Base-by-base conservation (phyloP, 2,888 invertebrate species). In the Yponomeuta evonymella region DNA sequence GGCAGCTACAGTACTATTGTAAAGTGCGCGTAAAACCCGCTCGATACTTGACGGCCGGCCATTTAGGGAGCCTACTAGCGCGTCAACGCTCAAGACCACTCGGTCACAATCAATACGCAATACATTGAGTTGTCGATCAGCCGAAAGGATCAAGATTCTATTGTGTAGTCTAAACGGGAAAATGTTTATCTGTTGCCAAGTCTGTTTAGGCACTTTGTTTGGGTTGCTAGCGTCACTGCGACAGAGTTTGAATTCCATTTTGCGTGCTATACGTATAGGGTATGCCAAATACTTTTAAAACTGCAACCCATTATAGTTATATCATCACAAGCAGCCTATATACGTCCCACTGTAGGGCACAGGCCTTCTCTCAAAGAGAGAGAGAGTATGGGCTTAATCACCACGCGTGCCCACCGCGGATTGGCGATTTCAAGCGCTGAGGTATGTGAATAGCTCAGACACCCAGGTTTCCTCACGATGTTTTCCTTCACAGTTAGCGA, bases 41-140 rank as follows among this genome's bases (percentile, higher is more conserved):
- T 12, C 9, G 65, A 65, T 30, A 65, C 65, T 29, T 12, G 51
- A 4, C 51, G 12, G 51, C 15, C 51, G 15, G 12, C 51, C 29
- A 65, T 65, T 10, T 65, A 64, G 23, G 10, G 64, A 43, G 65
- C 2, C 33, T 8, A 5, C 11, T 10, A 65, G 65, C 29, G 33
- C 65, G 64, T 64, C 64, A 64, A 23, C 64, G 64, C 64, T 64
- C 64, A 64, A 30, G 64, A 64, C 30, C 30, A 23, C 10, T 64
- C 29, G 64, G 64, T 64, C 64, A 67, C 67, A 67, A 67, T 67
- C 67, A 67, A 67, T 67, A 67, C 65, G 65, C 65, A 58, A 58
- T 64, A 73, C 75, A 78, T 77, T 76, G 75, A 76, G 74, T 75
- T 75, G 77, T 76, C 76, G 72, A 72, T 78, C 76, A 75, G 69